These are phyloP conservation scores for Xyliphius kryptos DNA, from an alignment of 2,113 vertebrate genomes.

Conservation along the genomic window DNA sequence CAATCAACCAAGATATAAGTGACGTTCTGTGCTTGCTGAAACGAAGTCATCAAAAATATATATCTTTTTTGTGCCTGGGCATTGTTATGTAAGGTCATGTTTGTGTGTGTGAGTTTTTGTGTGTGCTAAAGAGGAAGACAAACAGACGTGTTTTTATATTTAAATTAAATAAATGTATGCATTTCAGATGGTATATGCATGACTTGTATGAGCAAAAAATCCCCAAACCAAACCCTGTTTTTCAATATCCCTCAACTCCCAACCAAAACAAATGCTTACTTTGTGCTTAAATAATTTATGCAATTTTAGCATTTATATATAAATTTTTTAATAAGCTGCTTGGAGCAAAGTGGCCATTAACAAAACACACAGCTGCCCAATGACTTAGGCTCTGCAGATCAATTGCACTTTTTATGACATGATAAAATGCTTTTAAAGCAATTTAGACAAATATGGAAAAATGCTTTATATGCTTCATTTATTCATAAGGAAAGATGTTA, in stretches of 20 bases:
- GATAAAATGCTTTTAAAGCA: slow-evolving; percentile 99
- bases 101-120: slow-evolving; percentile 7
- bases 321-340: slow-evolving; percentile 99
- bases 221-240: slow-evolving; percentile 62
- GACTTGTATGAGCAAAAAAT: slow-evolving; percentile 59
- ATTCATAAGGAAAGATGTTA: slow-evolving; percentile 76
- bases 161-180: slow-evolving; percentile 64
- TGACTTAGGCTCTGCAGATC: slow-evolving; percentile 94
- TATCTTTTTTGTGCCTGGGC: slow-evolving; percentile 55
- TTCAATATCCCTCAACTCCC: slow-evolving; percentile 61
- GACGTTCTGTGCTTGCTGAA: slow-evolving; percentile 95
- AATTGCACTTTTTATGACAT: slow-evolving; percentile 99
- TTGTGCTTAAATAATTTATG: slow-evolving; percentile 99
- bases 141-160: slow-evolving; percentile 36
- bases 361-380: slow-evolving; percentile 99
- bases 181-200: slow-evolving; percentile 60
- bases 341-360: slow-evolving; percentile 99
- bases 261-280: slow-evolving; percentile 85
- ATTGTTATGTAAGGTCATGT: slow-evolving; percentile 6
- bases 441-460: slow-evolving; percentile 99
- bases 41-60: slow-evolving; percentile 95
- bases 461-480: slow-evolving; percentile 83
- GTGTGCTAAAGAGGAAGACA: slow-evolving; percentile 39
- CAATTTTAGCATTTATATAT: slow-evolving; percentile 99
- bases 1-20: slow-evolving; percentile 98